These are phyloP conservation scores for Alethe castanea DNA, from an alignment of 2,113 vertebrate species.

Conservation along the genomic window DNA sequence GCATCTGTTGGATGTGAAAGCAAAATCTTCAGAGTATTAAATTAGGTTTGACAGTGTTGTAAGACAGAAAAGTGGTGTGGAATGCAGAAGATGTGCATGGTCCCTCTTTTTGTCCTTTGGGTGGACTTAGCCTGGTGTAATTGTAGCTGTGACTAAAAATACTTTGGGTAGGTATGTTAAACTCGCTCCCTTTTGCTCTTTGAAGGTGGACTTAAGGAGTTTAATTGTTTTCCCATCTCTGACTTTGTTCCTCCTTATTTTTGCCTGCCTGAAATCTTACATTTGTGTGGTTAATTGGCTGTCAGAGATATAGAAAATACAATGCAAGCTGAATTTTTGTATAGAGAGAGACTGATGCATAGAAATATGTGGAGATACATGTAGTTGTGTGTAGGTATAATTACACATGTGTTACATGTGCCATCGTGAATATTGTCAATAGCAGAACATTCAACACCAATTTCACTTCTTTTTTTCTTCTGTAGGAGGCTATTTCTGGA, in stretches of 20 bases:
- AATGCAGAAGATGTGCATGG: not conserved
- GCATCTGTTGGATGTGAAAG: not conserved
- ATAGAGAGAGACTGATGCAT: not conserved
- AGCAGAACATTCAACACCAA: not conserved
- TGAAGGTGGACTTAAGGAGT: not conserved
- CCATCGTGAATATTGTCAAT: not conserved
- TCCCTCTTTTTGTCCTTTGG: not conserved
- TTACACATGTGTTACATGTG: not conserved
- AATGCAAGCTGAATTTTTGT: not conserved
- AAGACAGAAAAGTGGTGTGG: not conserved
- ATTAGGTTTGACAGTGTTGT: not conserved
- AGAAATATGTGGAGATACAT: not conserved
- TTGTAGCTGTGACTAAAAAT: constrained; percentile 8
- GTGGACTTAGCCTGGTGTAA: not conserved
- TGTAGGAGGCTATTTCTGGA: not conserved
- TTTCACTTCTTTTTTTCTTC: not conserved
- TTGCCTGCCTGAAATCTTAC: not conserved
- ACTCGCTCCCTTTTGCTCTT: not conserved
- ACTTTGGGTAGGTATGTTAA: not conserved
- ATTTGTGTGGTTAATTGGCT: not conserved
- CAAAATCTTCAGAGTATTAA: not conserved
- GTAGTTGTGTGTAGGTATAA: not conserved
- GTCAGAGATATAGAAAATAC: not conserved
- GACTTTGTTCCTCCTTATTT: not conserved
- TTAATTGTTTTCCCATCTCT: not conserved